Percentiles rank a stretch among this genome's conserved stretches.
phyloP scores from a whole-genome alignment of 2,797 vertebrate species.

The Hyperoplus immaculatus region DNA sequence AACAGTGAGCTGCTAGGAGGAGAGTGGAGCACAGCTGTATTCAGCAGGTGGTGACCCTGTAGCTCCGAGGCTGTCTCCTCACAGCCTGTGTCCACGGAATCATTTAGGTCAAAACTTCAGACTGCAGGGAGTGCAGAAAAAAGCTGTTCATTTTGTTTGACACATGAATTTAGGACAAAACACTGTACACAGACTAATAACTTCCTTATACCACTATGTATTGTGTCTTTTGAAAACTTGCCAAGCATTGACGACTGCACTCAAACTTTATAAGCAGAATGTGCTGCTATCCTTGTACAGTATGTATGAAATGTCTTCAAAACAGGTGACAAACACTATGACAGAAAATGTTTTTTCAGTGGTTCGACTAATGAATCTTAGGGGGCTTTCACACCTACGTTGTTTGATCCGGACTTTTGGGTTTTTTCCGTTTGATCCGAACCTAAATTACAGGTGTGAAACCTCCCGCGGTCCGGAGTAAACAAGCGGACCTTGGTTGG shows the following conservation, averaged over 20 bases:
- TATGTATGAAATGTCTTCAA: background rate
- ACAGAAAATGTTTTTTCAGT: constrained; percentile 10
- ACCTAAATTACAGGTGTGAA: no score
- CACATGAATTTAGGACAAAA: background rate
- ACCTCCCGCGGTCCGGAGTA: no score
- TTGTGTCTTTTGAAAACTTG: constrained; percentile 2
- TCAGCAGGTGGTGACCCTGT: constrained; percentile 30
- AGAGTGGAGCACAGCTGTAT: constrained; percentile 63
- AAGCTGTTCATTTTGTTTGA: background rate
- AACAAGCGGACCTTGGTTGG: no score
- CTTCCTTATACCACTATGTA: background rate
- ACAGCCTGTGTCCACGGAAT: constrained; percentile 13
- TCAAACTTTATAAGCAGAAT: constrained; percentile 10
- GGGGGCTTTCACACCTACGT: no score
- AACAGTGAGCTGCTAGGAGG: constrained; percentile 23
- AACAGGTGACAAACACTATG: background rate
- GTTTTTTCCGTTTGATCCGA: no score
- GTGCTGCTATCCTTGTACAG: background rate
- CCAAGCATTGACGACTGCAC: background rate
- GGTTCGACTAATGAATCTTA: no score
- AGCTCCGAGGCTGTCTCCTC: constrained; percentile 22
- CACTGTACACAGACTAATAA: background rate
- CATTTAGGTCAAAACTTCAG: constrained; percentile 39
- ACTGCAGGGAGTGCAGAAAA: constrained; percentile 17
- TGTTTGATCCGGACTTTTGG: no score